Conservation (phyloP, 1,140 invertebrate genomes). For the Maniola jurtina region DNA sequence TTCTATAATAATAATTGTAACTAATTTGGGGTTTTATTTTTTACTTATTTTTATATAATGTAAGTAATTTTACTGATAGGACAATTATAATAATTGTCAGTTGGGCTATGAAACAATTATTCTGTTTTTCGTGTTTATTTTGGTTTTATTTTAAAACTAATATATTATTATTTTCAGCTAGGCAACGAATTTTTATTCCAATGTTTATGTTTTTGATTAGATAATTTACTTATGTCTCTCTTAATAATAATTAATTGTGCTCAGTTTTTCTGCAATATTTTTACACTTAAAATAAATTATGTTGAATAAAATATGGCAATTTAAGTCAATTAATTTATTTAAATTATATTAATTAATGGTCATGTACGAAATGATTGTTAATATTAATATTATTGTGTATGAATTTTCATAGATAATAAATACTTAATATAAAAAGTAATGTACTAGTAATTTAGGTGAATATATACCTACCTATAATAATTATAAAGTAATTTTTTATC, state of each 20-base stretch:
- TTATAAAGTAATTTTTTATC: constrained; percentile 12
- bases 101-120: constrained; percentile 20
- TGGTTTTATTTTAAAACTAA: constrained; percentile 14
- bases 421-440: constrained; percentile 20
- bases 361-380: constrained; percentile 13
- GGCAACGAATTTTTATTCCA: constrained; percentile 49
- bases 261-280: constrained; percentile 37
- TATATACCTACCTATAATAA: too few species aligned
- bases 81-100: constrained; percentile 10
- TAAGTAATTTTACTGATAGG: constrained; percentile 17
- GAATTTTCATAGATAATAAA: constrained; percentile 24
- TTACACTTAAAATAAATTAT: constrained; percentile 16
- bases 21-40: constrained; percentile 20
- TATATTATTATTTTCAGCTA: constrained; percentile 34
- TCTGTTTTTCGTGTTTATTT: constrained; percentile 6
- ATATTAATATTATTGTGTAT: constrained; percentile 25
- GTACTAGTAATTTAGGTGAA: constrained; percentile 3
- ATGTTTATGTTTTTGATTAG: constrained; percentile 25
- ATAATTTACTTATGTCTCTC: background rate
- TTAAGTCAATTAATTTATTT: constrained; percentile 36
- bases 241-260: constrained; percentile 9
- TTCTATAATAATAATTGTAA: constrained; percentile 13
- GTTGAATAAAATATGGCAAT: constrained; percentile 23
- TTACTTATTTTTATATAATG: constrained; percentile 13
- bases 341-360: constrained; percentile 13